Percentiles rank a stretch among this genome's conserved stretches.
Conservation (phyloP, 2,797 vertebrate genomes). For the Lutjanus campechanus region DNA sequence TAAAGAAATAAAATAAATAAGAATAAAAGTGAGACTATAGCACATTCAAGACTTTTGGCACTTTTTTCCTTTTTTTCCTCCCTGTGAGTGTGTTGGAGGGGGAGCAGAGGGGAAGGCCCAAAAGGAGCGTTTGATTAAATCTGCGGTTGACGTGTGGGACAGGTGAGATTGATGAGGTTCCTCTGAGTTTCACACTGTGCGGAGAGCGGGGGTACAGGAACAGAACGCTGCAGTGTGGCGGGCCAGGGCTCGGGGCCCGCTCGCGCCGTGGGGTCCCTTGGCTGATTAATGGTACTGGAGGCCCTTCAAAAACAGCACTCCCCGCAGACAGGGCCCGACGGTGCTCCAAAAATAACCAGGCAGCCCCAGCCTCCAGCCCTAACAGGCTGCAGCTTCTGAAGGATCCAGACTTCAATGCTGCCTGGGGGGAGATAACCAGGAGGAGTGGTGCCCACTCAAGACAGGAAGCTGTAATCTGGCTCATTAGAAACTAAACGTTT, state of each 20-base stretch:
- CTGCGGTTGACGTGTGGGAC: slow-evolving; percentile 92
- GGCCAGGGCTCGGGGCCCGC: slow-evolving; percentile 88
- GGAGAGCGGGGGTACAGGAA: slow-evolving; percentile 89
- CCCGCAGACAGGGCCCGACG: slow-evolving; percentile 84
- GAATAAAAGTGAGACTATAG: slow-evolving; percentile 56
- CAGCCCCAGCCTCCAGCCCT: slow-evolving; percentile 62
- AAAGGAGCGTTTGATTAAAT: slow-evolving; percentile 91
- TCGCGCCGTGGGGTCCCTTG: slow-evolving; percentile 86
- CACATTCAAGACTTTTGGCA: slow-evolving; percentile 26
- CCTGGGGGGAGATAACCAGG: slow-evolving; percentile 50
- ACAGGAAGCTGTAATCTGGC: slow-evolving; percentile 73
- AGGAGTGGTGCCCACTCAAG: slow-evolving; percentile 35
- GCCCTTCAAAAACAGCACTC: slow-evolving; percentile 90
- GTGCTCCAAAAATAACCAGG: slow-evolving; percentile 89
- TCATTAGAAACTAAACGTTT: slow-evolving; percentile 68
- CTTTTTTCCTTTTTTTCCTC: slow-evolving; percentile 35
- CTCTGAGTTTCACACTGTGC: slow-evolving; percentile 93
- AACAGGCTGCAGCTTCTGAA: slow-evolving; percentile 80
- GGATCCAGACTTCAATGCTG: slow-evolving; percentile 64
- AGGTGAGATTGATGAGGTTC: slow-evolving; percentile 99
- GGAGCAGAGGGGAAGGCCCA: slow-evolving; percentile 73
- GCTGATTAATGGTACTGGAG: slow-evolving; percentile 98
- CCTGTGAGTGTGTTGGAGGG: slow-evolving; percentile 42
- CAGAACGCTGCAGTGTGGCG: slow-evolving; percentile 90
- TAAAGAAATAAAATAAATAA: slow-evolving; percentile 33